Evolutionary conservation across 92 coral and sea anemone genomes (phyloP), one percentile per base, ranked within the genome.

Genomic region (Chrysogorgia sp.): DNA sequence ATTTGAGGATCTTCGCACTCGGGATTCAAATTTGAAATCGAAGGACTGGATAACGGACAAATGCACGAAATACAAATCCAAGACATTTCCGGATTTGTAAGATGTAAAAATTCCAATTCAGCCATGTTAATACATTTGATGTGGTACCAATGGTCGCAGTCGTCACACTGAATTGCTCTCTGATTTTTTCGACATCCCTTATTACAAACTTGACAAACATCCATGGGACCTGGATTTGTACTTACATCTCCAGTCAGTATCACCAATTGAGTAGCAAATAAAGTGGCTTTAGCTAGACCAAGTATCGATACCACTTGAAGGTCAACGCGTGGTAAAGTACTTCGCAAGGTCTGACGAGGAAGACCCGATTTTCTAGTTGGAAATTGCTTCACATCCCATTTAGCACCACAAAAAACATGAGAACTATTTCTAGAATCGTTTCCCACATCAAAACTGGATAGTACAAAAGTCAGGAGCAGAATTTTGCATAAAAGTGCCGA

Each of bases 101-200:
- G 67, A 61, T 31, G 5, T 28, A 26, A 26, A 31, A 26, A 61
- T 28, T 61, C 67, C 37, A 9, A 43, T 28, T 61, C 21, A 6
- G 40, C 37, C 67, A 61, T 61, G 67, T 61, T 31, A 4, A 61
- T 29, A 10, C 67, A 61, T 61, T 61, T 61, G 3, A 10, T 9
- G 19, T 61, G 67, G n/a, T 61, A 61, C 67, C 67, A 28, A 8
- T 7, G 0, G 67, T 61, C 40, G 37, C 67, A 61, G 47, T 64
- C 50, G 28, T 64, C 71, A 34, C 48, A 64, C 13, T 64, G 71
- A 34, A 64, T 64, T 13, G 71, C 71, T 64, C 6, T 34, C 26
- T 64, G 71, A 7, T 64, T 64, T 14, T 34, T 64, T 14, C 71
- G 21, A 37, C 71, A 64, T 34, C 71, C 71, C 49, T 35, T 64